Evolutionary conservation across 2,888 invertebrate genomes (phyloP), one percentile per base, ranked within the genome.

Genomic region (Agrotis puta): DNA sequence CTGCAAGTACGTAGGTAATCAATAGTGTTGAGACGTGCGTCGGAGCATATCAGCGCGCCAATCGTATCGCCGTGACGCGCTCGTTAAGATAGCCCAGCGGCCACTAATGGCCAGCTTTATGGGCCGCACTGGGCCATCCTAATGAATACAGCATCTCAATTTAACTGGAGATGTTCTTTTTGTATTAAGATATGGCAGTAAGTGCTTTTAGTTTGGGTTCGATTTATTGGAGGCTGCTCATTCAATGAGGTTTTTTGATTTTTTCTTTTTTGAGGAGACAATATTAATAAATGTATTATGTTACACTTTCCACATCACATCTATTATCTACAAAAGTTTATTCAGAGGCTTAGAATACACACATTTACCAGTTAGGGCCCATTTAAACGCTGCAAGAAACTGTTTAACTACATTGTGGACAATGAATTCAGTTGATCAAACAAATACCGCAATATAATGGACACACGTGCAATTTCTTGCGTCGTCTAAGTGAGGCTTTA

Each of bases 61-160:
- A 90, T 90, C 84, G 85, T 86, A 88, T 89, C 88, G 71, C 77
- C 90, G 91, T 90, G 91, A 90, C 88, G 86, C 86, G 85, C 90
- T 91, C 91, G 89, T 92, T 89, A 87, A 89, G 89, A 89, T 79
- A 79, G 66, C 61, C 70, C 62, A 83, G 47, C 62, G 64, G 50
- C 80, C 63, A 71, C 70, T 85, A 85, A 81, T 81, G 79, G 76
- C 53, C 74, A 76, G 43, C 39, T 66, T 83, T 81, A 81, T 80
- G 54, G 84, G 61, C 79, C 78, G 73, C 84, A 74, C 77, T 67
- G 47, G 27, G 2, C 67, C 77, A 68, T 72, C 74, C 62, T 79
- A 79, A 79, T 79, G 79, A 79, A 67, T 69, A 62, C 79, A 82
- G 74, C 79, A 74, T 79, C 83, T 79, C 64, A 83, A 83, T 79